Percentiles rank a stretch among this genome's conserved stretches.
These are phyloP conservation scores for Phrynocephalus forsythii DNA, from an alignment of 2,797 vertebrate genomes.

Conservation along the genomic window DNA sequence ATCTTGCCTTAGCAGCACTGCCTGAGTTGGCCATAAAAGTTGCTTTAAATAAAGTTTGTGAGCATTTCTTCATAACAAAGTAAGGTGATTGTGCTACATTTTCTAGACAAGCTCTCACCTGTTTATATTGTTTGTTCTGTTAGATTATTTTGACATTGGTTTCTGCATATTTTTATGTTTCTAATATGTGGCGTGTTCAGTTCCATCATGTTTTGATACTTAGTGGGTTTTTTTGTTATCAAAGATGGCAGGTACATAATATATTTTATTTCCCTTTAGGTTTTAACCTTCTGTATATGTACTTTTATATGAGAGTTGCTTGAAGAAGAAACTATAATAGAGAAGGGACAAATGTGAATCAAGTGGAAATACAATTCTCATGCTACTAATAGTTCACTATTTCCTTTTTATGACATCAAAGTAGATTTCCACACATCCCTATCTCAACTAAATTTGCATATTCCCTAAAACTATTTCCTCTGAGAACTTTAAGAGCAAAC, in stretches of 20 bases:
- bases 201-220: slow-evolving; percentile 15
- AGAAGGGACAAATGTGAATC: neutral
- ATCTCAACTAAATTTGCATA: slow-evolving; percentile 23
- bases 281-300: slow-evolving; percentile 5
- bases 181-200: neutral
- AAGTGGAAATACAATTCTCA: slow-evolving; percentile 27
- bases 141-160: neutral
- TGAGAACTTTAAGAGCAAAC: neutral
- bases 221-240: neutral
- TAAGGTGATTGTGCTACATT: neutral
- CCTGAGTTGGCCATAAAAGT: neutral
- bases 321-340: slow-evolving; percentile 3
- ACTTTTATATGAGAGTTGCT: slow-evolving; percentile 9
- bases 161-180: neutral
- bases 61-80: neutral
- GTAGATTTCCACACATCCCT: neutral
- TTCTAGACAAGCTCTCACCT: neutral
- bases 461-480: slow-evolving; percentile 17
- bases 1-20: neutral
- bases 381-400: slow-evolving; percentile 1
- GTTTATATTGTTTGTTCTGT: slow-evolving; percentile 8
- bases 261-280: slow-evolving; percentile 27
- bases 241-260: slow-evolving; percentile 25
- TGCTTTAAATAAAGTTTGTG: neutral
- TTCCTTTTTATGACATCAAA: slow-evolving; percentile 14